Base-by-base conservation (phyloP, 2,797 vertebrate genomes). In the Anisognathus igniventris region DNA sequence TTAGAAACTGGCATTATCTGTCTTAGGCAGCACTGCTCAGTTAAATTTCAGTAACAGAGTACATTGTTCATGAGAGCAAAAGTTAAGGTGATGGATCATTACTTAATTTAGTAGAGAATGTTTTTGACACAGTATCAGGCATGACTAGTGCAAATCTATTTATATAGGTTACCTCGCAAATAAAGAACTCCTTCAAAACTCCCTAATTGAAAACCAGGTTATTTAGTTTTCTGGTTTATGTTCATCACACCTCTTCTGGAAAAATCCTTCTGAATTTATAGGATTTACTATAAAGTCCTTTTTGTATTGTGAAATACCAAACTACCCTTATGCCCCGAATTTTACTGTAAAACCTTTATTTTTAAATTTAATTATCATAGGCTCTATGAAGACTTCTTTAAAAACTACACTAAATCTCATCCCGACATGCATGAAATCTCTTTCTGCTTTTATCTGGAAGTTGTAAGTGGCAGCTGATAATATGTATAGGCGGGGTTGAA, bases 41-140 rank as follows among this genome's bases (percentile, higher is more conserved):
- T 44, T 51, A 47, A 58, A 50, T 70, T 40, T 79, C 16, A 48
- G n/a, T 80, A 50, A 31, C 5, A 19, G 50, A 53, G 9, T 47
- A 62, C 14, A 4, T 79, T 77, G 53, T 50, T 89, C 54, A 48
- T 74, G 74, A 68, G 56, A 77, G 51, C 14, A 20, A 25, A 87
- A 94, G 39, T 67, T 57, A 33, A 78, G 50, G 24, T 73, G 57
- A 18, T n/a, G 14, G 30, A 25, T 70, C 9, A 12, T 76, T 58
- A 23, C 47, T 89, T 86, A 84, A 80, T 76, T 87, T 76, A 68
- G 58, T 47, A 66, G 54, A 65, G 79, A 82, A 76, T 28, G 28
- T n/a, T 76, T 92, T 64, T 68, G 40, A 33, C 65, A 62, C 15
- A 19, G 8, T 60, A 40, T 90, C 70, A 47, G 44, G n/a, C 17